These are phyloP conservation scores for Halcyon leucocephala DNA, from an alignment of 2,797 vertebrate genomes.

Conservation along the genomic window DNA sequence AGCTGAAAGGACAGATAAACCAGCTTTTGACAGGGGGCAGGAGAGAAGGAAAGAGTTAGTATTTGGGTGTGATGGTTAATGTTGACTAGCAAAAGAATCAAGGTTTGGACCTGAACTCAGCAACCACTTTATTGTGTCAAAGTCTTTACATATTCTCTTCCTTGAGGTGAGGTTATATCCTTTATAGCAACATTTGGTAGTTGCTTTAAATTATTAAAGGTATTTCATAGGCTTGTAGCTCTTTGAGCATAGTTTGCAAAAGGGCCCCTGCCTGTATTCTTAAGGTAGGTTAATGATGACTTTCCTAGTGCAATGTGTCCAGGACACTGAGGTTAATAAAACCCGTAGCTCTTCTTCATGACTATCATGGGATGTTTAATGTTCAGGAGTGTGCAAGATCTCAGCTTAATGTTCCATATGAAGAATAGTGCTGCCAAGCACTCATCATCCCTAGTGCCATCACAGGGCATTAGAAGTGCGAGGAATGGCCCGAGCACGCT, in stretches of 20 bases:
- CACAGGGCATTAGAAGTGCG: constrained; percentile 56
- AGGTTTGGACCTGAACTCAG: constrained; percentile 42
- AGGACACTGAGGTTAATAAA: constrained; percentile 85
- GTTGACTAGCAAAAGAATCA: not conserved
- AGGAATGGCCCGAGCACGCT: constrained; percentile 20
- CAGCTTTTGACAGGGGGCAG: not conserved
- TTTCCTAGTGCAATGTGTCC: constrained; percentile 64
- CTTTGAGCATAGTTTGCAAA: constrained; percentile 67
- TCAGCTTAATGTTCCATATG: constrained; percentile 81
- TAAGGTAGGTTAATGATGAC: constrained; percentile 82
- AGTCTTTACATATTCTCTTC: constrained; percentile 73
- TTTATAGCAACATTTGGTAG: constrained; percentile 81
- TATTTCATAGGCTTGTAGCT: constrained; percentile 67
- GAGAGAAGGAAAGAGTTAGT: not conserved
- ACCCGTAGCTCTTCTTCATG: constrained; percentile 84
- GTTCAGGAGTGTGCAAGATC: constrained; percentile 80
- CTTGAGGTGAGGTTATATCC: constrained; percentile 75
- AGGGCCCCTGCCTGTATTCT: constrained; percentile 71
- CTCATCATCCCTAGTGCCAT: constrained; percentile 71
- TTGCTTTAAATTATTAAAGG: constrained; percentile 82
- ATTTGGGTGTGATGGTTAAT: not conserved
- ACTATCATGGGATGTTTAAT: constrained; percentile 82
- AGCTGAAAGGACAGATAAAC: not conserved
- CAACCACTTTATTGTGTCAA: constrained; percentile 56
- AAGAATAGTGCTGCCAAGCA: constrained; percentile 78